Base-by-base conservation (phyloP, 2,888 invertebrate species). In the Arctia plantaginis region DNA sequence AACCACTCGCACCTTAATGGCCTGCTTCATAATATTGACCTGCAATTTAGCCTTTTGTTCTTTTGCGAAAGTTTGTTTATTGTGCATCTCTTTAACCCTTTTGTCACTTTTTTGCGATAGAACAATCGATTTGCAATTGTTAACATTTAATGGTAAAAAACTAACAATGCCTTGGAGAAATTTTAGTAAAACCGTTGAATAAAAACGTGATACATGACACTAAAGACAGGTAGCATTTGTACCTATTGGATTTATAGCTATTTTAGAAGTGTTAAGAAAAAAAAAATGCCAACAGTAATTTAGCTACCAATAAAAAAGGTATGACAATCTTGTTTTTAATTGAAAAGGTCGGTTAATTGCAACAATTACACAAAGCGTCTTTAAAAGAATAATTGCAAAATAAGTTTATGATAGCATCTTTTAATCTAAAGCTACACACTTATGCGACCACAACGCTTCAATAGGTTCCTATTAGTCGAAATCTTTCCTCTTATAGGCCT, bases 331-430 rank as follows among this genome's bases (percentile, higher is more conserved):
- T 71, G 39, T 51, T 82, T 82, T 82, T 72, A 80, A 83, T 82
- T 82, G 79, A 80, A 85, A 85, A 85, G 72, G 74, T 75, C 73
- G 72, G 64, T 76, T 86, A 85, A 88, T 89, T 89, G 90, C 90
- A 90, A 89, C 87, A 88, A 88, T 90, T 88, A 82, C 85, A 94
- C 87, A 87, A 94, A 94, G 93, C 94, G 87, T 88, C 92, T 83
- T 90, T 86, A 94, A 95, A 94, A 93, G 80, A 94, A 93, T 90
- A 90, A 92, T 93, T 92, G 94, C 94, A 94, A 95, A 90, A 81
- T 81, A 94, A 94, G 84, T 82, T 85, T 88, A 92, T 88, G 83
- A 89, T 88, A 90, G 92, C 90, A 85, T 78, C 82, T 66, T 77
- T 76, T 77, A 76, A 74, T 74, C 41, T 71, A 76, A 86, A 85